Evolutionary conservation across 1,140 invertebrate species (phyloP).

Genomic region (Sitobion miscanthi): DNA sequence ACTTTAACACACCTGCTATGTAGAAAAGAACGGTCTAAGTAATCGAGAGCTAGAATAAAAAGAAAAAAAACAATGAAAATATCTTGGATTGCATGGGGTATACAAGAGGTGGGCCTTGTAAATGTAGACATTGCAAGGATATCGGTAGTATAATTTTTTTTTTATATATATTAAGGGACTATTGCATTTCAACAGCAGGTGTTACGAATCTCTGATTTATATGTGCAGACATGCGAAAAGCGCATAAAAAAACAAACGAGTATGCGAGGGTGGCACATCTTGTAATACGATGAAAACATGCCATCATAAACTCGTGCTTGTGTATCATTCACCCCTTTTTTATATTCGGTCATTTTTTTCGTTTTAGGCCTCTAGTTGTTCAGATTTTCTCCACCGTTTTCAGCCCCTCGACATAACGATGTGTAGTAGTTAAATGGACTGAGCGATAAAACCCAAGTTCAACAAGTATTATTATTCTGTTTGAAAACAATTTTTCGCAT

Average conservation of each 20-base stretch:
- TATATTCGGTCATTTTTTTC: slow-evolving; percentile 54
- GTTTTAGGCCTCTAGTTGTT: background rate
- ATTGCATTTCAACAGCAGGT: slow-evolving; percentile 55
- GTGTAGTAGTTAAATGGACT: slow-evolving; percentile 50
- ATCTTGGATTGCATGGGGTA: slow-evolving; percentile 1
- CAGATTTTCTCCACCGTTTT: slow-evolving; percentile 46
- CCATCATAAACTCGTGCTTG: slow-evolving; percentile 55
- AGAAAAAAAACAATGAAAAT: slow-evolving; percentile 43
- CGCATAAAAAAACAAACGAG: slow-evolving; percentile 56
- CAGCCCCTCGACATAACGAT: slow-evolving; percentile 43
- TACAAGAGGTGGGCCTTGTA: slow-evolving; percentile 43
- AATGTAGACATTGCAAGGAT: slow-evolving; percentile 55
- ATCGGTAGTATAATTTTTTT: slow-evolving; percentile 51
- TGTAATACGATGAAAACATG: slow-evolving; percentile 56
- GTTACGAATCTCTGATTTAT: slow-evolving; percentile 57
- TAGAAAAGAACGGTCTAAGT: background rate
- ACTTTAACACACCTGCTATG: slow-evolving; percentile 41
- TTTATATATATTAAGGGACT: slow-evolving; percentile 40
- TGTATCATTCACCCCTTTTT: slow-evolving; percentile 56
- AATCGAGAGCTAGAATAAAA: slow-evolving; percentile 42
- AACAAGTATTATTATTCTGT: slow-evolving; percentile 42
- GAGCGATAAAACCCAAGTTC: slow-evolving; percentile 26
- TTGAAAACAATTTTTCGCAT: background rate
- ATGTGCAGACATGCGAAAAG: slow-evolving; percentile 56
- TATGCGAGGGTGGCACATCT: slow-evolving; percentile 55